Percentiles rank a stretch among this genome's conserved stretches.
These are phyloP conservation scores for Julus scanicus DNA, from an alignment of 2,888 invertebrate genomes.

Conservation along the genomic window DNA sequence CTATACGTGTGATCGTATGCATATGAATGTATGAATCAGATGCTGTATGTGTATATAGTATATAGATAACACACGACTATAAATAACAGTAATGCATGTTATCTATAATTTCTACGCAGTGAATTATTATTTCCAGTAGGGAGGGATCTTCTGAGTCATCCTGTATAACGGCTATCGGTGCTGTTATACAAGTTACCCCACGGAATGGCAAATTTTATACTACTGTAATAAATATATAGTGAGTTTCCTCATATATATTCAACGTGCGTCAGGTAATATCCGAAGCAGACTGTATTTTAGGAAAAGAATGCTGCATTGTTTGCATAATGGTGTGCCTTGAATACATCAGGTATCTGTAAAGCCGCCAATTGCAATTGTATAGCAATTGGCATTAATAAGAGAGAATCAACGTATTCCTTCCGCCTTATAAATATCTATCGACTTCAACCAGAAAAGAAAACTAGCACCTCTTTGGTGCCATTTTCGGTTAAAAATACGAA, in stretches of 20 bases:
- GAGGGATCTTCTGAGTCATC: not conserved
- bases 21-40: too few species aligned
- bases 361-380: not conserved
- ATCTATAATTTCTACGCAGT: too few species aligned
- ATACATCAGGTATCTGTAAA: not conserved
- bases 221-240: not conserved
- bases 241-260: not conserved
- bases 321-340: not conserved
- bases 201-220: not conserved
- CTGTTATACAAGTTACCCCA: not conserved
- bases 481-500: not conserved
- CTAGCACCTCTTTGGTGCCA: not conserved
- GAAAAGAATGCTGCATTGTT: not conserved
- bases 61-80: too few species aligned
- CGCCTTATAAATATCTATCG: not conserved
- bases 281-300: not conserved
- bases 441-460: not conserved
- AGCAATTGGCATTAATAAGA: not conserved
- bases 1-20: too few species aligned
- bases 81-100: too few species aligned
- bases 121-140: not conserved
- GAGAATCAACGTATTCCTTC: not conserved
- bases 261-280: not conserved
- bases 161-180: not conserved
- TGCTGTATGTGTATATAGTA: too few species aligned